phyloP scores from a whole-genome alignment of 2,888 invertebrate genomes.

The Acronicta leporina region DNA sequence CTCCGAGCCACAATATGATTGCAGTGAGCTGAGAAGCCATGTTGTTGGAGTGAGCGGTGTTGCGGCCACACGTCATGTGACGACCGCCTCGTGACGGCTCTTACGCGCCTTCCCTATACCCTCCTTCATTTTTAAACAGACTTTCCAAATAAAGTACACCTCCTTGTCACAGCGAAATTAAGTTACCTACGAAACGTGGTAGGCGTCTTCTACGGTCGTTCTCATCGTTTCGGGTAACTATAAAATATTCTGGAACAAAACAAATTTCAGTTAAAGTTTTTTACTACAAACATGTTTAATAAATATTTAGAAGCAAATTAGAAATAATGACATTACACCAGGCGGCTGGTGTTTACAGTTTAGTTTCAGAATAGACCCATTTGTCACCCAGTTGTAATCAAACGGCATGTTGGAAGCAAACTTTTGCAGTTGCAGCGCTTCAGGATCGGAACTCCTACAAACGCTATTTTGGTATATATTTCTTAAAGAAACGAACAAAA shows the following conservation, averaged over 20 bases:
- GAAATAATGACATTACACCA: not conserved
- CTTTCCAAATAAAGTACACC: constrained; percentile 65
- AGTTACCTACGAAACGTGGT: constrained; percentile 58
- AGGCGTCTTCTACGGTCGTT: constrained; percentile 56
- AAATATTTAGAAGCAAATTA: not conserved
- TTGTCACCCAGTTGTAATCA: constrained; percentile 49
- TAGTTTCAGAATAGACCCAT: constrained; percentile 5
- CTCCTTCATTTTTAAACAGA: constrained; percentile 76
- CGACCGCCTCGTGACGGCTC: constrained; percentile 69
- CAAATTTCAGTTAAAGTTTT: constrained; percentile 26
- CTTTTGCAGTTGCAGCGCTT: constrained; percentile 56
- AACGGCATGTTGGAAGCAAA: constrained; percentile 55
- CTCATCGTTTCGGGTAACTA: constrained; percentile 62
- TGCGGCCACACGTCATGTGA: constrained; percentile 76
- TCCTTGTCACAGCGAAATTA: constrained; percentile 65
- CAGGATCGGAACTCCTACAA: constrained; percentile 57
- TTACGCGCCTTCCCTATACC: constrained; percentile 64
- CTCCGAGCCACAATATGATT: constrained; percentile 82
- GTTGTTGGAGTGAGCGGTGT: constrained; percentile 61
- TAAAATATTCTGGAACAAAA: constrained; percentile 74
- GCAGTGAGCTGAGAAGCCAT: constrained; percentile 82
- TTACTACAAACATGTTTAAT: constrained; percentile 6
- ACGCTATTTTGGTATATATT: constrained; percentile 48
- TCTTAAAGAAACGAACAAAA: constrained; percentile 63
- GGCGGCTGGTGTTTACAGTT: not conserved